Base-by-base conservation (phyloP, 2,888 invertebrate species). In the Xylota sylvarum region DNA sequence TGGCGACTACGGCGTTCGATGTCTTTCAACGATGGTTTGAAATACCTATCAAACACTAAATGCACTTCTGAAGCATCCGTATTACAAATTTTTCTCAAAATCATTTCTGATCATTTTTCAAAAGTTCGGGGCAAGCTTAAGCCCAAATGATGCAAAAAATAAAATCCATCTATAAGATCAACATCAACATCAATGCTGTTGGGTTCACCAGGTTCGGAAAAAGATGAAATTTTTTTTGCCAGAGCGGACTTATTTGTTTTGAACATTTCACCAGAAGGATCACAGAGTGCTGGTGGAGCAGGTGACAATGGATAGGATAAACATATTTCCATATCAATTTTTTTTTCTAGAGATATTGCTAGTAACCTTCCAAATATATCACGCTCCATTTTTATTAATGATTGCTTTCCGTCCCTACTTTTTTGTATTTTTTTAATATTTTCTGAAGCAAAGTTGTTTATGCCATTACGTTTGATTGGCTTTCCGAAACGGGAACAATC, bases 1-100 rank as follows among this genome's bases (percentile, higher is more conserved):
- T 70, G 17, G 12, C 56, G 9, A 23, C 30, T 35, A 10, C 12
- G 4, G 1, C 46, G 70, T n/a, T n/a, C n/a, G n/a, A n/a, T 72
- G 12, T 60, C 60, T 27, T 73, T 73, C 10, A 73, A 35, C 9
- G 35, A 35, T 35, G 35, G 35, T 35, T 35, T 35, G 35, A 35
- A 35, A 17, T 74, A 64, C n/a, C 52, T 40, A 43, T 64, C 40
- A 30, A 74, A 74, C 30, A 74, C n/a, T 43, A 69, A 55, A 69
- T 69, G 55, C 10, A 69, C 12, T 40, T 67, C 27, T n/a, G n/a
- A n/a, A n/a, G n/a, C n/a, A n/a, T n/a, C n/a, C n/a, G n/a, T n/a
- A n/a, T n/a, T n/a, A n/a, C n/a, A n/a, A n/a, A n/a, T n/a, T n/a
- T n/a, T n/a, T n/a, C n/a, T n/a, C n/a, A n/a, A n/a, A n/a, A n/a